Evolutionary conservation across 2,113 vertebrate genomes (phyloP), one percentile per base, ranked within the genome.

Genomic region (Sardina pilchardus): DNA sequence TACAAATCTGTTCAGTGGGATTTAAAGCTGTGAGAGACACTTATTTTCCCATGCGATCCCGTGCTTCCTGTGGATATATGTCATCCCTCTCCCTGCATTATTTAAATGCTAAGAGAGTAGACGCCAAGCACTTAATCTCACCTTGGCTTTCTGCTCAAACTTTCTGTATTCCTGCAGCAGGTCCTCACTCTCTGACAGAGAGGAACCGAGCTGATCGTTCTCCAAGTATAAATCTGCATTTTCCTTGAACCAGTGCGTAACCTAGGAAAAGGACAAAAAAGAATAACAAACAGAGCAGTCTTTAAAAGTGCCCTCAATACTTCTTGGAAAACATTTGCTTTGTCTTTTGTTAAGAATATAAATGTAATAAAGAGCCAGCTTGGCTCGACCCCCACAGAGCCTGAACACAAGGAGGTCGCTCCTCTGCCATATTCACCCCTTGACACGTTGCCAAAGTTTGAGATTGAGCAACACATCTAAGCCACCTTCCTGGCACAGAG

Each of bases 211-310:
- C 44, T 90, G 93, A 91, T 93, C 91, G 75, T 93, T 95, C 24
- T 89, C 89, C 86, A 97, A 91, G 89, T 94, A 94, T 83, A 92
- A 89, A 81, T 91, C 93, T 78, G 94, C 92, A 3, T 94, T 93
- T 88, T 95, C 92, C 87, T 93, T 94, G 90, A 97, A 96, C 96
- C 96, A 97, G n/a, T 91, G 92, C 44, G 92, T 95, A 85, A 96
- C 94, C 97, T 97, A 86, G 30, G 63, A 34, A 5, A 71, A 26
- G 17, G 21, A 10, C 30, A 34, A 34, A 71, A 4, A 71, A 30
- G 26, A 71, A 34, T 0, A 71, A 71, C 1, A 16, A 21, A n/a
- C 14, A 59, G 53, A 24, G 17, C 5, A n/a, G 53, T 9, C 45
- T 47, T 47, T 24, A 59, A 24, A 21, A 59, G 21, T 59, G 50